Percentiles rank a stretch among this genome's conserved stretches.
Conservation (phyloP, 2,888 invertebrate genomes). For the Amphipyra tragopoginis region DNA sequence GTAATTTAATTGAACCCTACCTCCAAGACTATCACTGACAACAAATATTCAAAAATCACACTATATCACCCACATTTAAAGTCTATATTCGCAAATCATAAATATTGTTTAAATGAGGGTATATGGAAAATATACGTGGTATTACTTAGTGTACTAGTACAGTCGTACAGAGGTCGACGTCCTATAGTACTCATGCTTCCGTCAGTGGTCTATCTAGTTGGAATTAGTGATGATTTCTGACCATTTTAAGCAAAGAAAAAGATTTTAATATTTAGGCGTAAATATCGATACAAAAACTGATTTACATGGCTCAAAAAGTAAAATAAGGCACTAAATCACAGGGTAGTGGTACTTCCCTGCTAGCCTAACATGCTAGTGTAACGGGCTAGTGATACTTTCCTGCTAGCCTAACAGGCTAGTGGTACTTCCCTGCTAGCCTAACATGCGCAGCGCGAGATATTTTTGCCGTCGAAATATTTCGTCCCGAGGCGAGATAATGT, state of each 20-base stretch:
- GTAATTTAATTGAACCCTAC: slow-evolving; percentile 8
- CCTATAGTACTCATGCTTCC: slow-evolving; percentile 50
- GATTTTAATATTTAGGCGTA: background rate
- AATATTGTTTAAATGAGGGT: slow-evolving; percentile 39
- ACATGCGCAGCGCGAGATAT: no score
- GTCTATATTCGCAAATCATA: slow-evolving; percentile 28
- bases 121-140: slow-evolving; percentile 24
- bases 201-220: slow-evolving; percentile 43
- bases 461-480: no score
- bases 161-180: slow-evolving; percentile 22
- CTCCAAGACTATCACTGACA: slow-evolving; percentile 41
- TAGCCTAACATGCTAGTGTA: no score
- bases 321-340: no score
- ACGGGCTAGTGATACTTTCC: no score
- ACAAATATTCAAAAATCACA: slow-evolving; percentile 20
- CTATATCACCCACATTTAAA: slow-evolving; percentile 41
- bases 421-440: no score
- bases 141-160: slow-evolving; percentile 41
- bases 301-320: no score
- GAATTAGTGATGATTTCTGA: slow-evolving; percentile 46
- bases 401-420: no score
- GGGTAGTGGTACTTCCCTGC: no score
- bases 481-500: no score
- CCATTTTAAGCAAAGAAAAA: slow-evolving; percentile 35
- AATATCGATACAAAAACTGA: no score